Base-by-base conservation (phyloP, 1,140 invertebrate genomes). In the Dreissena polymorpha region DNA sequence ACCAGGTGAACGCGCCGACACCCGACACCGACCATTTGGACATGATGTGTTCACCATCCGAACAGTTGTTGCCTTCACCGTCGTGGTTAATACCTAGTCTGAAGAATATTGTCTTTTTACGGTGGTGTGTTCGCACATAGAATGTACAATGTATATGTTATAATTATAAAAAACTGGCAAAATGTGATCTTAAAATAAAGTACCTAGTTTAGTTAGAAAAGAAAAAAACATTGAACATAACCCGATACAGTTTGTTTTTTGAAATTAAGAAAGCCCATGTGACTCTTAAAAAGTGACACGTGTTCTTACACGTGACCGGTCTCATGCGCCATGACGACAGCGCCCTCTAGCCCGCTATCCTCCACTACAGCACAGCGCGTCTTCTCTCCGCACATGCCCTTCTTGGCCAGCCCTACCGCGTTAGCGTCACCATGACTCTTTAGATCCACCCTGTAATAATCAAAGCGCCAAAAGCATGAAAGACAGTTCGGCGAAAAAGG, bases 281-380 rank as follows among this genome's bases (percentile, higher is more conserved):
- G 39, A 39, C 39, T 5, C 39, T 8, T 5, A 39, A 39, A 2
- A 39, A 8, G 39, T 39, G 39, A 39, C 2, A 5, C 39, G 8
- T 39, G 39, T 39, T 39, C 88, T 77, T 81, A 90, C 89, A 84
- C 83, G 74, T 90, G 89, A 23, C 88, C 89, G 13, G 86, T 81
- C 70, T 90, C 89, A 64, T 90, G 89, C n/a, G 89, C 88, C 25
- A 90, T 68, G 25, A 85, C 89, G 0, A 89, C 21, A 5, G 88
- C 88, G 10, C 77, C 75, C n/a, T 70, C 82, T 53, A 90, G 53
- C 13, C 89, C 89, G 23, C 74, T 88, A 78, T 90, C 89, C 76
- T 90, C 74, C 27, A 75, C 78, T 18, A 84, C 73, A n/a, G 86
- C 83, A 68, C 89, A 90, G 13, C 84, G 77, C 6, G 67, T 75